A percentile compares a stretch with the other conserved stretches of the same genome.
Evolutionary conservation across 2,888 invertebrate genomes (phyloP).

Genomic region (Torymus texanus): DNA sequence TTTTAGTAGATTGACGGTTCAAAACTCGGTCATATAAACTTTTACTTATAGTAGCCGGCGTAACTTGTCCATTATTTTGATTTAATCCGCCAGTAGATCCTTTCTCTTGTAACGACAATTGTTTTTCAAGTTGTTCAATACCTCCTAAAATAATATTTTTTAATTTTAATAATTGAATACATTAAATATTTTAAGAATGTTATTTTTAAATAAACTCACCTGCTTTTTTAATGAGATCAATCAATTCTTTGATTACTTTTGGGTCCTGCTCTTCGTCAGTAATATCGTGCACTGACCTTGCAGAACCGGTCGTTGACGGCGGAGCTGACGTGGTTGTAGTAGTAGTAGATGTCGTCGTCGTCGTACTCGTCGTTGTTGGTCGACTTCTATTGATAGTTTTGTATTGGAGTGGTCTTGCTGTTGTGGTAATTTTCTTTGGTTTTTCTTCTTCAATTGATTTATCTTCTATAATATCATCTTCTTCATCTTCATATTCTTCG

Average conservation of each 20-base stretch:
- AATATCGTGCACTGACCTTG: conserved; percentile 54
- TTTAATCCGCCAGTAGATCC: conserved; percentile 67
- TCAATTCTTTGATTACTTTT: conserved; percentile 87
- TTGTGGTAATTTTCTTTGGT: conserved; percentile 66
- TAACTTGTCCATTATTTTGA: conserved; percentile 73
- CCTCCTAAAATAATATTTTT: conserved; percentile 78
- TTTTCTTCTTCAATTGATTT: conserved; percentile 73
- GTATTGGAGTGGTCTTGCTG: conserved; percentile 67
- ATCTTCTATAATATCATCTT: conserved; percentile 76
- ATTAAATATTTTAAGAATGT: too few species aligned
- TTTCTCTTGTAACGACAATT: conserved; percentile 79
- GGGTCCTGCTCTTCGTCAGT: conserved; percentile 82
- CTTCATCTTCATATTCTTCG: conserved; percentile 76
- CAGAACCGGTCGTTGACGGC: conserved; percentile 42
- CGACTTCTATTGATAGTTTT: conserved; percentile 70
- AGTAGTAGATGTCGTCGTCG: conserved; percentile 9
- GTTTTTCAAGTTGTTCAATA: conserved; percentile 89
- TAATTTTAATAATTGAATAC: not conserved
- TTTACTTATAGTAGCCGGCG: conserved; percentile 83
- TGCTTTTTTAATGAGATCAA: conserved; percentile 89
- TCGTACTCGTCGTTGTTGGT: conserved; percentile 65
- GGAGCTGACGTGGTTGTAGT: conserved; percentile 54
- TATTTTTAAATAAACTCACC: conserved; percentile 75
- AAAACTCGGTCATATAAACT: conserved; percentile 86
- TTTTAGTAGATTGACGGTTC: conserved; percentile 70